phyloP scores from a whole-genome alignment of 2,797 vertebrate species.

The Oreortyx pictus region DNA sequence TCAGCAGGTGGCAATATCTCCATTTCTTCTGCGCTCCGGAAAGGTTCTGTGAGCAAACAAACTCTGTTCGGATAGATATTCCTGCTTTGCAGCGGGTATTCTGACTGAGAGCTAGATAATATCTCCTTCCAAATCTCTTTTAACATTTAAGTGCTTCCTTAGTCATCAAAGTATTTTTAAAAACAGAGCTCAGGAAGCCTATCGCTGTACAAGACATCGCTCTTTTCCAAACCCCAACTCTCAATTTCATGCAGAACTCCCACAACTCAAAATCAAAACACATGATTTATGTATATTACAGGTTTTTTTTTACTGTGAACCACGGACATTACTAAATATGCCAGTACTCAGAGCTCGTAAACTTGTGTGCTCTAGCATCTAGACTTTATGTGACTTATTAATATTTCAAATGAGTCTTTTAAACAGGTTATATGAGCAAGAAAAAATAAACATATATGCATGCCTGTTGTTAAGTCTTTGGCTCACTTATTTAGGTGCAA shows the following conservation, averaged over 20 bases:
- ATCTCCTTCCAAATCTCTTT: constrained; percentile 43
- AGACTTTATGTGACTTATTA: background rate
- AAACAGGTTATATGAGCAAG: background rate
- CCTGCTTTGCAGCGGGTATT: background rate
- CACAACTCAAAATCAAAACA: background rate
- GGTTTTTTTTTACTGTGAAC: background rate
- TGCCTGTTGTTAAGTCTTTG: background rate
- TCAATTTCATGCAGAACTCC: background rate
- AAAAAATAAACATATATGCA: background rate
- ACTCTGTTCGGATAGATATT: background rate
- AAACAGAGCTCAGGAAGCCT: constrained; percentile 19
- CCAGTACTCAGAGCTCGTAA: constrained; percentile 6
- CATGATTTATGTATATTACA: background rate
- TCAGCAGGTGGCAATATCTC: constrained; percentile 78
- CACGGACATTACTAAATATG: background rate
- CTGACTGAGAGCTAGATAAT: background rate
- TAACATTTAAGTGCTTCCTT: constrained; percentile 25
- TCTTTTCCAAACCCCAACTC: background rate
- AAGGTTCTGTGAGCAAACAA: background rate
- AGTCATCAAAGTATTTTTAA: constrained; percentile 60
- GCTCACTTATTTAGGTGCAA: background rate
- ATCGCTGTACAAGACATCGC: background rate
- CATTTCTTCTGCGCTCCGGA: constrained; percentile 34
- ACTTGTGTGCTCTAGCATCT: background rate
- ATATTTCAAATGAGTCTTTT: constrained; percentile 45